Conservation (phyloP, 2,797 vertebrate genomes). For the Onychomys arenicola region DNA sequence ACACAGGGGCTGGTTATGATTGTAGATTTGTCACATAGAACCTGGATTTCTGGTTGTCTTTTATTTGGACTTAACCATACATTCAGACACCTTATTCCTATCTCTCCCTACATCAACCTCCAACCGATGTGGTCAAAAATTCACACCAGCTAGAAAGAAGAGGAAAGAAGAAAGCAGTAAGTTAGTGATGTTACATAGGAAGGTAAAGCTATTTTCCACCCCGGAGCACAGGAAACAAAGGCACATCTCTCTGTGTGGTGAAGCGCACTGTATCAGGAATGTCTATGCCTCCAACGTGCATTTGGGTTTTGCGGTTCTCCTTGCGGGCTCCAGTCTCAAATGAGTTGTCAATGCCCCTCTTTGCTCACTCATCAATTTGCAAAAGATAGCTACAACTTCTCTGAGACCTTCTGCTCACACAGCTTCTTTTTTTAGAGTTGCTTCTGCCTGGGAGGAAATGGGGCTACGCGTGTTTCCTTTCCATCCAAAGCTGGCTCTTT, state of each 20-base stretch:
- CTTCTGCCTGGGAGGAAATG: conserved; percentile 82
- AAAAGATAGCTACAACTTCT: conserved; percentile 50
- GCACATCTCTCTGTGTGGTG: no score
- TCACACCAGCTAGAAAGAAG: background rate
- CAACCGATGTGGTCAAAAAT: conserved; percentile 37
- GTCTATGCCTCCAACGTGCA: background rate
- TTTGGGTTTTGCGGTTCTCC: conserved; percentile 22
- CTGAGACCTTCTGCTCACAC: conserved; percentile 62
- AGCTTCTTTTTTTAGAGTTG: conserved; percentile 82
- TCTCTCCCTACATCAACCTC: background rate
- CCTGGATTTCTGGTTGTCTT: background rate
- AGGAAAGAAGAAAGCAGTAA: background rate
- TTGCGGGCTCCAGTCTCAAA: background rate
- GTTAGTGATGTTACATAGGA: background rate
- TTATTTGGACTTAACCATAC: background rate
- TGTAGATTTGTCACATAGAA: background rate
- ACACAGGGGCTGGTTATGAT: background rate
- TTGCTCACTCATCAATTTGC: conserved; percentile 66
- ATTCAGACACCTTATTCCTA: background rate
- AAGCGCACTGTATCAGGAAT: background rate
- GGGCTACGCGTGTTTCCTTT: conserved; percentile 82
- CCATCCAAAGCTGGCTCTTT: conserved; percentile 67
- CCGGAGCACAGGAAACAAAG: background rate
- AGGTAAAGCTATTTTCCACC: background rate
- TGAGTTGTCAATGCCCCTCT: background rate